These are phyloP conservation scores for Barnardius zonarius DNA, from an alignment of 2,113 vertebrate genomes.

Conservation along the genomic window DNA sequence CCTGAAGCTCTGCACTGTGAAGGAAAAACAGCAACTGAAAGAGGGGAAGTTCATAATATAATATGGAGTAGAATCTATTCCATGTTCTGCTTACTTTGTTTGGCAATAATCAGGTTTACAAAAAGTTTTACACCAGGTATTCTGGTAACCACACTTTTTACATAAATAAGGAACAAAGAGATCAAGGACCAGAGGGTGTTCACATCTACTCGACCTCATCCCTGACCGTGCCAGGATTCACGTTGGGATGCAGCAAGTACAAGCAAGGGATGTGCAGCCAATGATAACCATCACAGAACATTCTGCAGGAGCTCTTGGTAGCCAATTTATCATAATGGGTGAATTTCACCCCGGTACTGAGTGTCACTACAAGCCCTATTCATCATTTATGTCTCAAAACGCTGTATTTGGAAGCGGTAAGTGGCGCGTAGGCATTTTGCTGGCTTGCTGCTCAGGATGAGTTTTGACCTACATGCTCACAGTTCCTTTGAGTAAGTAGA, in stretches of 20 bases:
- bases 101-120: background rate
- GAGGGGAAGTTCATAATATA: background rate
- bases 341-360: background rate
- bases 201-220: background rate
- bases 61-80: background rate
- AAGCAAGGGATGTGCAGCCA: background rate
- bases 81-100: background rate
- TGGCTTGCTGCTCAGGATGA: background rate
- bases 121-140: background rate
- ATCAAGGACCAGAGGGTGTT: background rate
- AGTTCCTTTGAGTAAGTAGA: background rate
- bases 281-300: background rate
- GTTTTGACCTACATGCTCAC: background rate
- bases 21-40: background rate
- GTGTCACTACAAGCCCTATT: background rate
- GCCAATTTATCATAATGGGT: background rate
- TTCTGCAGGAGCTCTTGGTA: background rate
- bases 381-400: background rate
- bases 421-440: background rate
- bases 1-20: background rate
- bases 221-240: background rate
- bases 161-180: background rate
- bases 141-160: background rate
- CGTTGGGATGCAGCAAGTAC: background rate
- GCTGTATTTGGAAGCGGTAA: background rate